Conservation (phyloP, 1,140 invertebrate species). For the Laupala kohalensis region DNA sequence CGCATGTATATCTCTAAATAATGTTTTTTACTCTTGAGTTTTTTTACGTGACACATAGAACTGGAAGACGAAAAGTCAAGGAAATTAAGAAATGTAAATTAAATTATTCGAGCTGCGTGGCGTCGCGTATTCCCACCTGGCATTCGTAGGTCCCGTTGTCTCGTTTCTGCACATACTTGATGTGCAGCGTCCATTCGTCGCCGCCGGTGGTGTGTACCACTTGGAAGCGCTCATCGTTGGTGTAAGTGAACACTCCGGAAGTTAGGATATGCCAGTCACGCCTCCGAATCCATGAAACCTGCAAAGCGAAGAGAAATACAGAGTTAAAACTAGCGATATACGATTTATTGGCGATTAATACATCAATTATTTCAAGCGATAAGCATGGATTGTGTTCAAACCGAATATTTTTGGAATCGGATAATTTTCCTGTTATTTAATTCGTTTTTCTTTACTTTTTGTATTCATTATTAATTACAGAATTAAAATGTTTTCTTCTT, state of each 20-base stretch:
- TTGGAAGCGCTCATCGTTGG: constrained; percentile 32
- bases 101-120: neutral
- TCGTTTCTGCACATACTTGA: constrained; percentile 33
- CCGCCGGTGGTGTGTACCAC: constrained; percentile 29
- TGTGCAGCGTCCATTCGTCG: constrained; percentile 41
- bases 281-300: constrained; percentile 34
- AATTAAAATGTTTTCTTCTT: no score
- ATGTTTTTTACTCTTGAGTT: no score
- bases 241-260: constrained; percentile 30
- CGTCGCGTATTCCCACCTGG: constrained; percentile 26
- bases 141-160: constrained; percentile 40
- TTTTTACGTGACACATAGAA: no score
- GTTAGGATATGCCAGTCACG: constrained; percentile 34
- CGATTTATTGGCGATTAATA: no score
- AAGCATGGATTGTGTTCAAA: no score
- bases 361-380: no score
- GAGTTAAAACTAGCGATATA: no score
- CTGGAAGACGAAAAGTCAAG: neutral
- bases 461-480: no score
- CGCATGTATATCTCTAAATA: no score
- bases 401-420: no score
- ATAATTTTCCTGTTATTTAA: no score
- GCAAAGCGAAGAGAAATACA: neutral
- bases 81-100: neutral
- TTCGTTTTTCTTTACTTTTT: no score